A percentile compares a stretch with the other conserved stretches of the same genome.
phyloP scores from a whole-genome alignment of 2,113 vertebrate genomes.

The Mirounga angustirostris region DNA sequence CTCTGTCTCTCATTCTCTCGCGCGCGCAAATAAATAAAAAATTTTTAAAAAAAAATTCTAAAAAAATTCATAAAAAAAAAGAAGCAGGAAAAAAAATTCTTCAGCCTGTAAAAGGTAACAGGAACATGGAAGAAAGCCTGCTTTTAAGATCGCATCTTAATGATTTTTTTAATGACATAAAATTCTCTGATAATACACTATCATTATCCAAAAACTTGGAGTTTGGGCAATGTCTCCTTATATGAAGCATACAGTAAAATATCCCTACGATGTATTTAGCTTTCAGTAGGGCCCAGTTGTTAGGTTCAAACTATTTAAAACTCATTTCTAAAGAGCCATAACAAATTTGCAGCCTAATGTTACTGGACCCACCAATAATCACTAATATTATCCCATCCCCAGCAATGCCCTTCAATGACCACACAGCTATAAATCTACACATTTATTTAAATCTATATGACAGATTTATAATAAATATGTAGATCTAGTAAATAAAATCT shows the following conservation, averaged over 20 bases:
- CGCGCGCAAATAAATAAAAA: too few species aligned
- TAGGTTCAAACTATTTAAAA: conserved; percentile 23
- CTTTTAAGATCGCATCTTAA: background rate
- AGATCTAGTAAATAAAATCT: conserved; percentile 13
- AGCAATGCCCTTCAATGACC: background rate
- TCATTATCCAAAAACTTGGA: background rate
- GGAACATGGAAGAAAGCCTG: background rate
- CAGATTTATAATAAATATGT: background rate
- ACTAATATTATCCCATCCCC: background rate
- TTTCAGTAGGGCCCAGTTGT: background rate
- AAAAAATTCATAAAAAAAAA: background rate
- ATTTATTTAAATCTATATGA: background rate
- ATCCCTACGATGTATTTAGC: background rate
- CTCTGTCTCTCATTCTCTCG: too few species aligned
- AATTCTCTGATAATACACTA: background rate
- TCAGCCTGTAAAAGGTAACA: background rate
- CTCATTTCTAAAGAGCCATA: background rate
- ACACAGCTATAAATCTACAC: background rate
- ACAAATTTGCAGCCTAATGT: background rate
- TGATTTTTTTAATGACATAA: background rate
- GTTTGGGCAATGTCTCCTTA: background rate
- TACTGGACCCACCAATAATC: background rate
- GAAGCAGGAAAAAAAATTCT: conserved; percentile 9
- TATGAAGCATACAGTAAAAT: background rate
- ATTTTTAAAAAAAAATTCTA: too few species aligned